These are phyloP conservation scores for Ceratina calcarata DNA, from an alignment of 1,140 invertebrate genomes.

Conservation along the genomic window DNA sequence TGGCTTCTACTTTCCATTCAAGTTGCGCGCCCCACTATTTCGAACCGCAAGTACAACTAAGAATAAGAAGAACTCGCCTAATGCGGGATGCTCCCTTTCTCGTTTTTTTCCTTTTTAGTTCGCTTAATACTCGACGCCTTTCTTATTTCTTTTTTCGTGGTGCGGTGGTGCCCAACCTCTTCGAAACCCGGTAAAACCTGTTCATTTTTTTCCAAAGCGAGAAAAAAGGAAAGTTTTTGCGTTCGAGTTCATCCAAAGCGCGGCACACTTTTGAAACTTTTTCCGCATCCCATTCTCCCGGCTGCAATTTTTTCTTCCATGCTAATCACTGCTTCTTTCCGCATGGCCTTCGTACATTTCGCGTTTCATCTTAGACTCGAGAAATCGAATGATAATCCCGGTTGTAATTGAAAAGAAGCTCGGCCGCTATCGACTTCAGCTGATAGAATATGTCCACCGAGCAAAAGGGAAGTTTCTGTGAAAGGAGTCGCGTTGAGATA, in stretches of 20 bases:
- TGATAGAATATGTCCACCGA: too few relatives aligned
- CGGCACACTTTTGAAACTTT: neutral
- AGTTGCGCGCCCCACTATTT: neutral
- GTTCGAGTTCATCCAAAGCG: conserved; percentile 13
- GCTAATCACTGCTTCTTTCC: neutral
- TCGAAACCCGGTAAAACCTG: neutral
- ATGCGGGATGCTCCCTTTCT: neutral
- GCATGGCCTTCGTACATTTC: too few relatives aligned
- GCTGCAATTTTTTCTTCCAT: neutral
- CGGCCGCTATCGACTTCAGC: too few relatives aligned
- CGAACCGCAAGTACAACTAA: neutral
- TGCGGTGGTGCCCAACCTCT: neutral
- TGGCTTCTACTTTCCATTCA: neutral
- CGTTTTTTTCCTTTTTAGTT: neutral
- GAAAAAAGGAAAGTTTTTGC: conserved; percentile 6
- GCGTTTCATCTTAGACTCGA: too few relatives aligned
- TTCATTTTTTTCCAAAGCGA: conserved; percentile 19
- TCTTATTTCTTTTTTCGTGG: neutral
- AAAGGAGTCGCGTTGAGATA: too few relatives aligned
- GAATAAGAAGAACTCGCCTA: conserved; percentile 6
- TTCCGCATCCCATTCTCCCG: conserved; percentile 3
- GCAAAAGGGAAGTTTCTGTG: too few relatives aligned
- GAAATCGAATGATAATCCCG: too few relatives aligned
- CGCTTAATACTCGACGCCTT: neutral
- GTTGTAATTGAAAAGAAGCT: too few relatives aligned